Base-by-base conservation (phyloP, 2,797 vertebrate genomes). In the Arnoldichthys spilopterus region DNA sequence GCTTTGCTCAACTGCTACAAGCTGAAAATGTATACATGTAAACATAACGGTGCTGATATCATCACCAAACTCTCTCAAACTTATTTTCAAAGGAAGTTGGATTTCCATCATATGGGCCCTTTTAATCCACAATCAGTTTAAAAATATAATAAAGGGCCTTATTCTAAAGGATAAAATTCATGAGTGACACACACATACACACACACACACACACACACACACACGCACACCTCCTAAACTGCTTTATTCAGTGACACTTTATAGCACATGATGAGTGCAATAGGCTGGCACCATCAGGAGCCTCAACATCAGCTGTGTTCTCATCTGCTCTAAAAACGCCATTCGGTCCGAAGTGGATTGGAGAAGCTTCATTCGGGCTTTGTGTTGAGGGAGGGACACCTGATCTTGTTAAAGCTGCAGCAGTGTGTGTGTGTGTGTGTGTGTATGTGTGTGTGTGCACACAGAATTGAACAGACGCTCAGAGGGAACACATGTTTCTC, bases 331-430 rank as follows among this genome's bases (percentile, higher is more conserved):
- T 66, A 45, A 68, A 68, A 47, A 20, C 3, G 40, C 15, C 40
- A 68, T 30, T 47, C 6, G 2, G 13, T 49, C 64, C 64, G 49
- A 45, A 68, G 64, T 68, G 58, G 83, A 82, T 81, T 76, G 76
- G 84, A 72, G 54, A 40, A 72, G 74, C 73, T 86, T 89, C 84
- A 84, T 82, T 74, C 37, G 61, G 62, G 64, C 63, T 47, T 66
- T 18, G 62, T 24, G 63, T 64, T 66, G n/a, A 6, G 15, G 59
- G 18, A 62, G 30, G 30, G 20, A 62, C 59, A 34, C 59, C 59
- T 62, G 59, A 62, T 62, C 59, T 34, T 2, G 28, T 34, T 32
- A 32, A 61, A 61, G 58, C 28, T 30, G 58, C 28, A 18, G 58
- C 58, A 30, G 58, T 59, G 13, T 30, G 56, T 24, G 53, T 59